Evolutionary conservation across 2,888 invertebrate genomes (phyloP).

Genomic region (Archips crataeganus): DNA sequence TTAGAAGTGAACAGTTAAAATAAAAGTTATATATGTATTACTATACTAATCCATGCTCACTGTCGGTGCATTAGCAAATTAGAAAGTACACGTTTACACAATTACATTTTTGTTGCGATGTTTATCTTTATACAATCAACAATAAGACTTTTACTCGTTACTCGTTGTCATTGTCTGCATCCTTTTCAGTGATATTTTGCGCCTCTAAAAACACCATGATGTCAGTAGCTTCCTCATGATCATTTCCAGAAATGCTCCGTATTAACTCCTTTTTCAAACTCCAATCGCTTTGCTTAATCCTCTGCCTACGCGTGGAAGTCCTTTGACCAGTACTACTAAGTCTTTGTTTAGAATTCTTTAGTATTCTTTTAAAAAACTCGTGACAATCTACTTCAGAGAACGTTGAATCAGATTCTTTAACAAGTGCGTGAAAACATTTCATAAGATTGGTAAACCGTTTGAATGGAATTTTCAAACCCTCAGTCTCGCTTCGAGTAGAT

Average conservation of each 20-base stretch:
- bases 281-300: conserved; percentile 31
- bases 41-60: too few relatives aligned
- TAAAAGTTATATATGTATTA: too few relatives aligned
- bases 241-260: conserved; percentile 7
- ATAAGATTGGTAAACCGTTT: conserved; percentile 32
- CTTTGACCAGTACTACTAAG: conserved; percentile 15
- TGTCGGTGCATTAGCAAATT: too few relatives aligned
- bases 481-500: conserved; percentile 26
- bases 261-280: conserved; percentile 30
- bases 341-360: conserved; percentile 31
- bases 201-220: conserved; percentile 20
- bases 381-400: conserved; percentile 34
- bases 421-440: conserved; percentile 29
- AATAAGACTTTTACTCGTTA: neutral
- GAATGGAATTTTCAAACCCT: conserved; percentile 31
- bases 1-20: too few relatives aligned
- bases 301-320: conserved; percentile 15
- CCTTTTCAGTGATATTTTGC: conserved; percentile 1
- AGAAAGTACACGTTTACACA: too few relatives aligned
- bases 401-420: conserved; percentile 21
- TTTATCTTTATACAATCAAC: too few relatives aligned
- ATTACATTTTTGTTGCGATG: too few relatives aligned
- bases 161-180: neutral
- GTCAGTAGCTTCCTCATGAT: neutral
- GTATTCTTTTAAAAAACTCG: conserved; percentile 31